These are phyloP conservation scores for Ophiothrix spiculata DNA, from an alignment of 35 echinoderm and acorn worm genomes.

Conservation along the genomic window DNA sequence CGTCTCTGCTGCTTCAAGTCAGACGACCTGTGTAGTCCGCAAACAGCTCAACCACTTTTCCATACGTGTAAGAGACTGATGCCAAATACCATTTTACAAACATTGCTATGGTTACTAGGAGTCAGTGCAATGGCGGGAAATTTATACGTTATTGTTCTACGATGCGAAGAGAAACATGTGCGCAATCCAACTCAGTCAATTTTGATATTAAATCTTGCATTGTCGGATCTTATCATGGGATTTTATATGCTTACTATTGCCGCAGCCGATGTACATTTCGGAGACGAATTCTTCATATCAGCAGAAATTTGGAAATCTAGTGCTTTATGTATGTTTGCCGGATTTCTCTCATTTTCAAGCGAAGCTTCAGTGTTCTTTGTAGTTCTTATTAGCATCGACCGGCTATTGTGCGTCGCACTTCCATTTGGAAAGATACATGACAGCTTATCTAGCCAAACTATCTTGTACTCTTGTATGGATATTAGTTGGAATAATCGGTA, in stretches of 20 bases:
- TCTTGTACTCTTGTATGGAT: constrained; percentile 36
- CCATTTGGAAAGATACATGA: constrained; percentile 42
- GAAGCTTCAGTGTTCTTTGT: constrained; percentile 55
- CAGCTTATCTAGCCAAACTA: constrained; percentile 12
- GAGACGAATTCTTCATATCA: constrained; percentile 13
- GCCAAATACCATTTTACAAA: constrained; percentile 46
- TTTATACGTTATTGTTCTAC: constrained; percentile 44
- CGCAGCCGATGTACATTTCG: constrained; percentile 11
- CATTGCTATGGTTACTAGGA: constrained; percentile 64
- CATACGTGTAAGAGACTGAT: constrained; percentile 59
- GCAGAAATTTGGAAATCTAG: constrained; percentile 43
- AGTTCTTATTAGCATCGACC: constrained; percentile 33
- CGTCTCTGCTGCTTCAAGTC: constrained; percentile 28
- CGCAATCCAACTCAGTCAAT: constrained; percentile 25
- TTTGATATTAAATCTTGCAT: constrained; percentile 32
- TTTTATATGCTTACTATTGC: constrained; percentile 43
- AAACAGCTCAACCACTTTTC: constrained; percentile 1
- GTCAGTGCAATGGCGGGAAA: constrained; percentile 68
- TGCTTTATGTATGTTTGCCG: constrained; percentile 24
- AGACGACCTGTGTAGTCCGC: neutral
- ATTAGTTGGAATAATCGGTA: constrained; percentile 17
- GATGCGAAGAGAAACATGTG: neutral
- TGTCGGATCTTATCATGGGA: constrained; percentile 45
- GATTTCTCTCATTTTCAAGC: constrained; percentile 46
- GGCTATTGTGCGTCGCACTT: constrained; percentile 39